Conservation (phyloP, 30 jellyfish, hydroid and myxozoan genomes). For the Rhopilema esculentum region DNA sequence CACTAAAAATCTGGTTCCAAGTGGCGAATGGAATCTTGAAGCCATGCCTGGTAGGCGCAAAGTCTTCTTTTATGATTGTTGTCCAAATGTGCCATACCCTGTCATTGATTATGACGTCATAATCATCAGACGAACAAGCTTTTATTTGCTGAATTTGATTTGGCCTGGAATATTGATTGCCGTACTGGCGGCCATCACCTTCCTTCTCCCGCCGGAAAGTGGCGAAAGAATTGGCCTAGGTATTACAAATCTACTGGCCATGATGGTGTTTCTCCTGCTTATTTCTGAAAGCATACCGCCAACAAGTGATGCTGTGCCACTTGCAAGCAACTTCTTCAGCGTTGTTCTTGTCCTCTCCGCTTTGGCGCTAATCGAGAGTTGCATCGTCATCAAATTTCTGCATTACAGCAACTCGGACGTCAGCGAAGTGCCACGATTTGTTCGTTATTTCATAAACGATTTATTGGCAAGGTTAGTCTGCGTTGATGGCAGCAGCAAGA, state of each 20-base stretch:
- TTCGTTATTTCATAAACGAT: slow-evolving; percentile 48
- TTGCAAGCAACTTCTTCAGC: slow-evolving; percentile 68
- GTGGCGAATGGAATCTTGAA: slow-evolving; percentile 82
- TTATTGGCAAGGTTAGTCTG: slow-evolving; percentile 60
- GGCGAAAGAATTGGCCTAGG: slow-evolving; percentile 87
- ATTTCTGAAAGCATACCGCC: slow-evolving; percentile 79
- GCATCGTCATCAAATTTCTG: slow-evolving; percentile 56
- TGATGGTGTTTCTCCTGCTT: slow-evolving; percentile 73
- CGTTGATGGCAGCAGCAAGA: slow-evolving; percentile 19
- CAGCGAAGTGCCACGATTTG: slow-evolving; percentile 47
- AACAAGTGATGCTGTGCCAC: slow-evolving; percentile 80
- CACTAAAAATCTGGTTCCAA: slow-evolving; percentile 28
- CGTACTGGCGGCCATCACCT: slow-evolving; percentile 71
- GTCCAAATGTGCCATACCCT: slow-evolving; percentile 76
- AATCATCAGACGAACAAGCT: slow-evolving; percentile 68
- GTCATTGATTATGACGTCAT: slow-evolving; percentile 56
- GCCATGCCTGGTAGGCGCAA: slow-evolving; percentile 53
- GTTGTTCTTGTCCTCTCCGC: slow-evolving; percentile 73
- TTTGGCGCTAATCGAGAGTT: slow-evolving; percentile 58
- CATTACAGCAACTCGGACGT: slow-evolving; percentile 35
- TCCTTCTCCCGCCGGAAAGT: slow-evolving; percentile 85
- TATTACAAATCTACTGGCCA: slow-evolving; percentile 68
- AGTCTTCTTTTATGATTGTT: slow-evolving; percentile 41
- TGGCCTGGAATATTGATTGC: slow-evolving; percentile 86
- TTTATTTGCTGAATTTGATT: slow-evolving; percentile 76